Evolutionary conservation across 2,797 vertebrate species (phyloP), one percentile per base, ranked within the genome.

Genomic region (Oreochromis mossambicus): DNA sequence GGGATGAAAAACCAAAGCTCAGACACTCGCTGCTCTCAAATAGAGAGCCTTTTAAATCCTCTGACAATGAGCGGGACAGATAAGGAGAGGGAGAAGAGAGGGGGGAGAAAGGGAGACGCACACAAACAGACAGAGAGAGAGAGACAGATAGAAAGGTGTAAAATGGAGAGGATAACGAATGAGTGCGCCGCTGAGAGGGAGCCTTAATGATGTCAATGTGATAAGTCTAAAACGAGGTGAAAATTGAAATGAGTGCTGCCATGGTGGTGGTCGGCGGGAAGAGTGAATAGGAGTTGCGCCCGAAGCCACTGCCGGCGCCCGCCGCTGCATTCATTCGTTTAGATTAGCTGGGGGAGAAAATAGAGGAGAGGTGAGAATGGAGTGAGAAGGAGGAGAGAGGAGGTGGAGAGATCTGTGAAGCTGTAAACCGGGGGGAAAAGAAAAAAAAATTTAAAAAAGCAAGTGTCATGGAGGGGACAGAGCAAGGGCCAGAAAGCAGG

Each of bases 161-260:
- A 94, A 95, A 94, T 91, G 86, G 91, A 91, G 91, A 93, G 92
- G 92, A 95, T 92, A 95, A 94, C 86, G 88, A 93, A 92, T 86
- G 93, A 95, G 92, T 88, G 85, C 77, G 66, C 79, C 78, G 89
- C 89, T 84, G 91, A 94, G 94, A 95, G 88, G 89, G 87, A 91
- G 92, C 89, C 91, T 93, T 95, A 95, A 95, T 95, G 95, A 96
- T 91, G 90, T 92, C 91, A 87, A 91, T 86, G 91, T 92, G 92
- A 95, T 94, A 95, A 94, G 92, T 89, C 92, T 87, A 79, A 92
- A 94, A 92, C 73, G 87, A 93, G 92, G 90, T 91, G 91, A 92
- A 94, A 93, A 95, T 93, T 94, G 92, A 94, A 94, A 95, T 94
- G 92, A 92, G 92, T 87, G 90, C 88, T 48, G 86, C 91, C 51